phyloP scores from a whole-genome alignment of 1,140 invertebrate species.

The Sweltsa coloradensis region DNA sequence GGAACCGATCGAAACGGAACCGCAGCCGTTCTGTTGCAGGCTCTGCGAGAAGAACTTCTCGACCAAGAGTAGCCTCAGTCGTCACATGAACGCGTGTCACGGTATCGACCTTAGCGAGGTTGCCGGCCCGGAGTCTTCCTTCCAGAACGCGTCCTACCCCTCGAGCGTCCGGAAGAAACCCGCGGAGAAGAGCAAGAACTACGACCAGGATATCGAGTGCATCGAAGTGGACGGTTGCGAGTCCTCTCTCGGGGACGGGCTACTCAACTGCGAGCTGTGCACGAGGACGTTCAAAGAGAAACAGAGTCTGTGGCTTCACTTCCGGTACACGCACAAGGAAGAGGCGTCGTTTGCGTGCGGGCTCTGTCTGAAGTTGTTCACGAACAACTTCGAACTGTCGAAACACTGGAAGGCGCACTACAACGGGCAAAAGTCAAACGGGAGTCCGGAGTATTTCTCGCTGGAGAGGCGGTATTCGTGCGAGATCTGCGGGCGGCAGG shows the following conservation, averaged over 20 bases:
- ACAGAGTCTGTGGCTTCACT: constrained; percentile 40
- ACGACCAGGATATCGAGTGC: too few relatives aligned
- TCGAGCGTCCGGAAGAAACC: too few relatives aligned
- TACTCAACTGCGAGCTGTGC: constrained; percentile 38
- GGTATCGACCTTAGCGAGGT: constrained; percentile 28
- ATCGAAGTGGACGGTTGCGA: too few relatives aligned
- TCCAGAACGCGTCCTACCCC: too few relatives aligned
- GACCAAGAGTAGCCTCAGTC: constrained; percentile 29
- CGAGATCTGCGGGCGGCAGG: constrained; percentile 43
- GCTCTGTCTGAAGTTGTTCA: constrained; percentile 40
- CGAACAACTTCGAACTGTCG: constrained; percentile 33
- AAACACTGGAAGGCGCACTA: constrained; percentile 37
- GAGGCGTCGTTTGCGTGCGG: constrained; percentile 41
- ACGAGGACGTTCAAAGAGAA: constrained; percentile 37
- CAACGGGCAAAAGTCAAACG: constrained; percentile 16
- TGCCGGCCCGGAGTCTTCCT: too few relatives aligned
- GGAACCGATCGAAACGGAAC: constrained; percentile 17
- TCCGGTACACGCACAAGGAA: constrained; percentile 40
- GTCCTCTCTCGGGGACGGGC: too few relatives aligned
- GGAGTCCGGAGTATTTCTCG: too few relatives aligned
- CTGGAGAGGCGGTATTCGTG: constrained; percentile 29
- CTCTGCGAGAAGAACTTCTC: constrained; percentile 33
- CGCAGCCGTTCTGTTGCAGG: constrained; percentile 30
- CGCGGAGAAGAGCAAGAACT: too few relatives aligned
- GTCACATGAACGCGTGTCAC: constrained; percentile 33